Conservation (phyloP, 37 sponge, comb jelly and placozoan species). For the Lycopodina hypogea region DNA sequence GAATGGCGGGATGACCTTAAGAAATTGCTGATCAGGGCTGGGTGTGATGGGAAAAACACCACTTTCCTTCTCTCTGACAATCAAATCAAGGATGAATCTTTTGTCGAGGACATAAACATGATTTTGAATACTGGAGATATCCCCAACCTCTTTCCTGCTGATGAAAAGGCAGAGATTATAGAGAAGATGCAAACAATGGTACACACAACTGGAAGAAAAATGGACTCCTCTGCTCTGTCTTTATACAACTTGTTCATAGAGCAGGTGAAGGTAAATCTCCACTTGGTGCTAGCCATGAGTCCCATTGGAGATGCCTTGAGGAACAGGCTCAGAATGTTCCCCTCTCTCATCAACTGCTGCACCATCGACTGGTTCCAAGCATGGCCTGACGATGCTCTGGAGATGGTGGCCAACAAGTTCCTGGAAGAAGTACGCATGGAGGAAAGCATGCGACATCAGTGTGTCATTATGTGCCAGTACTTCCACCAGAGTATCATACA, state of each 20-base stretch:
- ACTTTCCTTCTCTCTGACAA: constrained; percentile 97
- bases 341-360: constrained; percentile 98
- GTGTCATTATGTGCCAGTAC: constrained; percentile 93
- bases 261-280: constrained; percentile 89
- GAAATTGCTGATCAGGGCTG: constrained; percentile 86
- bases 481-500: constrained; percentile 76
- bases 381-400: constrained; percentile 98
- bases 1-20: constrained; percentile 98
- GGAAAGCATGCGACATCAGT: constrained; percentile 58
- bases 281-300: constrained; percentile 91
- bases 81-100: constrained; percentile 97
- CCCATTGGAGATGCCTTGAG: constrained; percentile 98
- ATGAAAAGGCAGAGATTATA: constrained; percentile 94
- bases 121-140: constrained; percentile 98
- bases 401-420: constrained; percentile 99
- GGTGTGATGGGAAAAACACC: constrained; percentile 82
- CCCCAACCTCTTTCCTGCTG: constrained; percentile 92
- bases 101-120: constrained; percentile 98
- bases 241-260: constrained; percentile 98
- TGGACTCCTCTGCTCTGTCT: constrained; percentile 91
- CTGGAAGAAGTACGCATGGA: constrained; percentile 92
- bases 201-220: constrained; percentile 71
- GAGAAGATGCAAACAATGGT: constrained; percentile 95
- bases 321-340: constrained; percentile 93
- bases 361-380: constrained; percentile 99